Conservation (phyloP, 1,140 invertebrate genomes). For the Sinella curviseta region DNA sequence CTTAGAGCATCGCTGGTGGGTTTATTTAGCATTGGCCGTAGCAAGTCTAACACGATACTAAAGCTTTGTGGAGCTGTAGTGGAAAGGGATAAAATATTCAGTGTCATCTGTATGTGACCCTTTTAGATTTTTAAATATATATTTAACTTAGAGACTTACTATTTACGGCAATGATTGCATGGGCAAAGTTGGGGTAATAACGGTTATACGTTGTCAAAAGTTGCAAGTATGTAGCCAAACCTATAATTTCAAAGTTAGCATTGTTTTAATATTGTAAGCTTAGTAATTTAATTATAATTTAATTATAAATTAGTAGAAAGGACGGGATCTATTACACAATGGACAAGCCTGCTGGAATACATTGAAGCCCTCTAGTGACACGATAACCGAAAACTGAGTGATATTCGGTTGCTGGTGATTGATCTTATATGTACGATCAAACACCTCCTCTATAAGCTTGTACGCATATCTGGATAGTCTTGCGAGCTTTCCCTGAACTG, state of each 20-base stretch:
- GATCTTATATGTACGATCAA: neutral
- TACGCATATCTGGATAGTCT: neutral
- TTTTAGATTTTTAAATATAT: neutral
- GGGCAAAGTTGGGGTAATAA: conserved; percentile 2
- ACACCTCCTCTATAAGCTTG: neutral
- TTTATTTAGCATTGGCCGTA: conserved; percentile 1
- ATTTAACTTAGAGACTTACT: neutral
- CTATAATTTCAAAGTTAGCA: neutral
- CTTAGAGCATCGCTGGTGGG: neutral
- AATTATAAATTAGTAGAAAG: too few species aligned
- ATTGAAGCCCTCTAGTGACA: neutral
- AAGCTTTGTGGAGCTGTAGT: neutral
- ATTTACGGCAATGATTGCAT: neutral
- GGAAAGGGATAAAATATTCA: neutral
- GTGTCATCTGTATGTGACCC: neutral
- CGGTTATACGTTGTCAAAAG: neutral
- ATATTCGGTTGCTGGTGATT: neutral
- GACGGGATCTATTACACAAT: neutral
- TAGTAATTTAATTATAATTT: too few species aligned
- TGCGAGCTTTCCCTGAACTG: neutral
- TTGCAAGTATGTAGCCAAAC: neutral
- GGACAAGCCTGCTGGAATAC: neutral
- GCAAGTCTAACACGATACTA: neutral
- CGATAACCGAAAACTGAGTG: conserved; percentile 3
- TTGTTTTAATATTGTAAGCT: neutral